Evolutionary conservation across 2,888 invertebrate genomes (phyloP).

Genomic region (Eretmocerus hayati): DNA sequence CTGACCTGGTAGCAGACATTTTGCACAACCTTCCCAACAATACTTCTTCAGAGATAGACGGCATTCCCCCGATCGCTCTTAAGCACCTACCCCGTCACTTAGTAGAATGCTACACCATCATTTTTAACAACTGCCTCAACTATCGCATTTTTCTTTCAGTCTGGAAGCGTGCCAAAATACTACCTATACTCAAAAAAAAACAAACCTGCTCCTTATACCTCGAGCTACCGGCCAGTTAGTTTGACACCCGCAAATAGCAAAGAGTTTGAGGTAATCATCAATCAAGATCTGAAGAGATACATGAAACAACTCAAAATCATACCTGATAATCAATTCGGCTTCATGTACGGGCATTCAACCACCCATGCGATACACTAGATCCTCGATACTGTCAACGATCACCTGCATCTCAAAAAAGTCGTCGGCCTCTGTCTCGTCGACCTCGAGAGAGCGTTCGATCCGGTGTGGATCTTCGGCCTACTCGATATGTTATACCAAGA

Average conservation of each 20-base stretch:
- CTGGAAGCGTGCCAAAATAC: constrained; percentile 19
- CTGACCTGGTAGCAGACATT: neutral
- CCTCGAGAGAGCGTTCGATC: constrained; percentile 13
- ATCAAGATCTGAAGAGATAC: neutral
- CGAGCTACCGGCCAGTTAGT: constrained; percentile 25
- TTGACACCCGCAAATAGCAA: constrained; percentile 22
- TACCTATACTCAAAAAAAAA: constrained; percentile 18
- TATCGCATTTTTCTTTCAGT: constrained; percentile 6
- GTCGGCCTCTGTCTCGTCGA: constrained; percentile 14
- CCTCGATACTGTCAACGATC: constrained; percentile 1
- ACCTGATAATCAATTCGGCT: constrained; percentile 22
- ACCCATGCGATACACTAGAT: constrained; percentile 21
- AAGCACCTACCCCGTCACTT: constrained; percentile 12
- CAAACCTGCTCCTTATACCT: constrained; percentile 9
- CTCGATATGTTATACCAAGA: constrained; percentile 2
- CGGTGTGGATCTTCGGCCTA: constrained; percentile 16
- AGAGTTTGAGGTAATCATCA: constrained; percentile 20
- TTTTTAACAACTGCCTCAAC: constrained; percentile 20
- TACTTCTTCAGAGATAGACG: constrained; percentile 13
- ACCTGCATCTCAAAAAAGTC: neutral
- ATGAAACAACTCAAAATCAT: constrained; percentile 3
- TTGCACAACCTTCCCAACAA: constrained; percentile 7
- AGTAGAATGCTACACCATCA: constrained; percentile 2
- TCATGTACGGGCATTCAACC: constrained; percentile 18
- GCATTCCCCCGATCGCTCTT: constrained; percentile 11